Conservation (phyloP, 1,140 invertebrate species). For the Holotrichia oblita region DNA sequence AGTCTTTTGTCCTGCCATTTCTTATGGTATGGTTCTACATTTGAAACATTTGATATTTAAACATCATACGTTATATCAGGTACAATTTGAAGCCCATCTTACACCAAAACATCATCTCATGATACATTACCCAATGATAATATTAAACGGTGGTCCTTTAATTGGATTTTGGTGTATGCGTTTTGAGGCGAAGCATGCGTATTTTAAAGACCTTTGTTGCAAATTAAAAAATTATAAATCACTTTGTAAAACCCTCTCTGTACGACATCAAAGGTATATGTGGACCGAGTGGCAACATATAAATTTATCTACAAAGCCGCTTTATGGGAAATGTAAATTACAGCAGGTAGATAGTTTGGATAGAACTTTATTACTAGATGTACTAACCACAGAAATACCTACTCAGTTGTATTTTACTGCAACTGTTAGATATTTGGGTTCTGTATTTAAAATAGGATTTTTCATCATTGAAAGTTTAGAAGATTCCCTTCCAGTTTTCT, state of each 20-base stretch:
- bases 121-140: not conserved
- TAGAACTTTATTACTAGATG: no score
- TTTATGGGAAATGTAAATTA: no score
- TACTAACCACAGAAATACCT: no score
- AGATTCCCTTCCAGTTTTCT: no score
- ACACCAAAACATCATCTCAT: not conserved
- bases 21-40: not conserved
- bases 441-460: no score
- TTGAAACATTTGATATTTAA: not conserved
- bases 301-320: no score
- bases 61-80: not conserved
- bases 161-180: not conserved
- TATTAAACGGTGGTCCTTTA: not conserved
- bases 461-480: no score
- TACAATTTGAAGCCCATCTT: not conserved
- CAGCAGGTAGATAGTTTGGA: no score
- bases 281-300: no score
- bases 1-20: not conserved
- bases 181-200: conserved; percentile 4
- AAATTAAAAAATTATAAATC: not conserved
- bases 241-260: not conserved
- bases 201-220: not conserved
- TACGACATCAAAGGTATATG: no score
- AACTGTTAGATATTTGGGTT: no score
- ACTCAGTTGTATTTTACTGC: no score